A percentile compares a stretch with the other conserved stretches of the same genome.
Conservation (phyloP, 1,140 invertebrate species). For the Lepidotrigona ventralis region DNA sequence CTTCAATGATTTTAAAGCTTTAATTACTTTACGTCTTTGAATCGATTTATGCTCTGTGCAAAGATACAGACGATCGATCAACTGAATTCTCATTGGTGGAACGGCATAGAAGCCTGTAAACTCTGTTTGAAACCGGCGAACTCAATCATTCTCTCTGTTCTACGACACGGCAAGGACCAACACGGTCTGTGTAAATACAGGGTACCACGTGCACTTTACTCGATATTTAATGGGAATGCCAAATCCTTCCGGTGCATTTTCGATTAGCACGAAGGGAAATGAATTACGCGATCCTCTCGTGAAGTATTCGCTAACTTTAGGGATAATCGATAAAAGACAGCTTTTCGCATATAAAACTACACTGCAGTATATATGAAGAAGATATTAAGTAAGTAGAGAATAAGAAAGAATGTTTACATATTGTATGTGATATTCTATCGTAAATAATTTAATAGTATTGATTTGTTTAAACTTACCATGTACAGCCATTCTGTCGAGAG, state of each 20-base stretch:
- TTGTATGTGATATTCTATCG: not conserved
- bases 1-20: not conserved
- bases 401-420: not conserved
- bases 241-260: constrained; percentile 37
- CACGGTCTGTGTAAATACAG: constrained; percentile 62
- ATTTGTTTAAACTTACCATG: not conserved
- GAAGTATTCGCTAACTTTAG: not conserved
- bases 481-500: not conserved
- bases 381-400: too few species aligned
- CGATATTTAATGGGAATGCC: constrained; percentile 62
- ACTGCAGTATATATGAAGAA: not conserved
- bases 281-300: not conserved
- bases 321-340: not conserved
- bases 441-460: not conserved
- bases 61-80: constrained; percentile 4
- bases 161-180: constrained; percentile 59
- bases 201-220: constrained; percentile 64
- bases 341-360: not conserved
- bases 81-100: constrained; percentile 18
- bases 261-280: constrained; percentile 3
- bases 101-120: constrained; percentile 52
- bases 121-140: constrained; percentile 58
- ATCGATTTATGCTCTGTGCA: not conserved
- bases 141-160: constrained; percentile 73
- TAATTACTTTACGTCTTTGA: not conserved